Evolutionary conservation across 2,113 vertebrate species (phyloP).

Genomic region (Cheilinus undulatus): DNA sequence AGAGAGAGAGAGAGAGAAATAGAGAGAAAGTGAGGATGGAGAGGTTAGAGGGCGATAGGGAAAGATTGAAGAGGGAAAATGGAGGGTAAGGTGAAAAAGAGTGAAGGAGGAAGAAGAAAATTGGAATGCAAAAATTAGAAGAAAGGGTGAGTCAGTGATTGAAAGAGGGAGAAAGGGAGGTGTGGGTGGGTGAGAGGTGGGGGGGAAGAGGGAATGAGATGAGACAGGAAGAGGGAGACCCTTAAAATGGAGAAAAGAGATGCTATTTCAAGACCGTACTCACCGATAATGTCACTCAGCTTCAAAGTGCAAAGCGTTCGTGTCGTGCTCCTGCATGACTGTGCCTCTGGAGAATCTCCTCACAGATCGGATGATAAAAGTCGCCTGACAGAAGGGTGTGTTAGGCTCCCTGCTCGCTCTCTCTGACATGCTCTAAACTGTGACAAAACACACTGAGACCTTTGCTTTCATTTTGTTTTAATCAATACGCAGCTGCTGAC

Average conservation of each 20-base stretch:
- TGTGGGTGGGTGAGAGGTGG: slow-evolving; percentile 31
- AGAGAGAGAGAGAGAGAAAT: slow-evolving; percentile 15
- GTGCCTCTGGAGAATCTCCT: slow-evolving; percentile 77
- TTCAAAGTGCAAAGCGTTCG: slow-evolving; percentile 83
- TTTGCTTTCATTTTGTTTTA: slow-evolving; percentile 54
- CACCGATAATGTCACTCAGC: slow-evolving; percentile 85
- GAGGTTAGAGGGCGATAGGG: slow-evolving; percentile 19
- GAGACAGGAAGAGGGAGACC: slow-evolving; percentile 57
- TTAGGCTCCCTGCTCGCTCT: slow-evolving; percentile 40
- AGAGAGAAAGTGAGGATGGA: slow-evolving; percentile 11
- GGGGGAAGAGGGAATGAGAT: slow-evolving; percentile 60
- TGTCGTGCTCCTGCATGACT: slow-evolving; percentile 75
- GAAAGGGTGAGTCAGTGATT: slow-evolving; percentile 11
- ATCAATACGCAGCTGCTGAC: slow-evolving; percentile 56
- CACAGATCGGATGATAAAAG: slow-evolving; percentile 81
- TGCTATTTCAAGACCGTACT: slow-evolving; percentile 83
- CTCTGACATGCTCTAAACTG: slow-evolving; percentile 53
- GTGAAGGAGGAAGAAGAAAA: slow-evolving; percentile 1
- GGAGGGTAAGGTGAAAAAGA: slow-evolving; percentile 10
- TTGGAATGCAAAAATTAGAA: slow-evolving; percentile 29
- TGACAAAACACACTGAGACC: slow-evolving; percentile 56
- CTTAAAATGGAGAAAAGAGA: slow-evolving; percentile 64
- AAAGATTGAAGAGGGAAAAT: slow-evolving; percentile 10
- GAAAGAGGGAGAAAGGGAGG: slow-evolving; percentile 28
- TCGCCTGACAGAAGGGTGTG: slow-evolving; percentile 64